A percentile compares a stretch with the other conserved stretches of the same genome.
Evolutionary conservation across 1,140 invertebrate species (phyloP).

Genomic region (Euglossa dilemma): DNA sequence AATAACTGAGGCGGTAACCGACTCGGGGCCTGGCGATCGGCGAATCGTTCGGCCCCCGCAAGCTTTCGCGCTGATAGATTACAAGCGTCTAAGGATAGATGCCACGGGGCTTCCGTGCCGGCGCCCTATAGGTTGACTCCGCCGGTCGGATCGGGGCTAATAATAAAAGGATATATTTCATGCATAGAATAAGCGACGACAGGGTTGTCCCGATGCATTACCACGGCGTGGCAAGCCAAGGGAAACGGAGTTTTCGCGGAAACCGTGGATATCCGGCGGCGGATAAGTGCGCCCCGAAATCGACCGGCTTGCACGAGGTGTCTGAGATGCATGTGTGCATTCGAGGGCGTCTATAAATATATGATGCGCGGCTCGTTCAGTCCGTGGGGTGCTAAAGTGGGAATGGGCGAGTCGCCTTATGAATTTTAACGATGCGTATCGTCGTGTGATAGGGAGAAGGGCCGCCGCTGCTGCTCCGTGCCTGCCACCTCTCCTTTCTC

Average conservation of each 20-base stretch:
- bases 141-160: not conserved
- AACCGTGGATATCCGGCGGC: not conserved
- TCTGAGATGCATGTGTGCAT: conserved; percentile 43
- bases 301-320: conserved; percentile 18
- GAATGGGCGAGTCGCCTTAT: conserved; percentile 75
- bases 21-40: not conserved
- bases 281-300: conserved; percentile 33
- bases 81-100: not conserved
- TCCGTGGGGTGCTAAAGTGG: conserved; percentile 68
- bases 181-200: conserved; percentile 6
- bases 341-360: conserved; percentile 71
- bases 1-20: conserved; percentile 10
- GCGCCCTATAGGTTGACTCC: not conserved
- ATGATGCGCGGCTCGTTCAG: conserved; percentile 63
- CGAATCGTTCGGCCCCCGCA: not conserved
- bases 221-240: not conserved
- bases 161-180: conserved; percentile 6
- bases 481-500: conserved; percentile 36
- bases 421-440: conserved; percentile 78
- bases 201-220: not conserved
- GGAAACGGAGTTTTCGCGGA: not conserved
- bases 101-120: not conserved
- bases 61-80: not conserved
- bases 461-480: conserved; percentile 52
- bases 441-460: conserved; percentile 75